phyloP scores from a whole-genome alignment of 2,797 vertebrate genomes.

The Brotula barbata region DNA sequence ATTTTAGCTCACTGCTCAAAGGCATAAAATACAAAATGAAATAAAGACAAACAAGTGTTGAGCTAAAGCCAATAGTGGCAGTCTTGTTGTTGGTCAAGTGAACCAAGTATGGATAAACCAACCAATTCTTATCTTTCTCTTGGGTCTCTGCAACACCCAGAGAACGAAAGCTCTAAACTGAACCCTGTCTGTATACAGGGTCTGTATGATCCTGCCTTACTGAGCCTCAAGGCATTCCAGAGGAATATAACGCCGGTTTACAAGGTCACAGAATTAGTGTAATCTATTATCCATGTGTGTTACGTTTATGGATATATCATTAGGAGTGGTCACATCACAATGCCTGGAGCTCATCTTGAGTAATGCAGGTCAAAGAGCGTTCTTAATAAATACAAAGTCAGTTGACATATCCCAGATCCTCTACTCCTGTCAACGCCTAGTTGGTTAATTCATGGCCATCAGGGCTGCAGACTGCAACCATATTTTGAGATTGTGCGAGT shows the following conservation, averaged over 20 bases:
- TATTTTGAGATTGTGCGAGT: too few relatives aligned
- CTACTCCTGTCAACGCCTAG: too few relatives aligned
- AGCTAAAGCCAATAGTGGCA: slow-evolving; percentile 41
- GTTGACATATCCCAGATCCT: too few relatives aligned
- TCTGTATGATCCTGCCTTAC: slow-evolving; percentile 17
- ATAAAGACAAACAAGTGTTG: slow-evolving; percentile 12
- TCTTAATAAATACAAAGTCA: too few relatives aligned
- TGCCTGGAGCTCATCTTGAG: neutral
- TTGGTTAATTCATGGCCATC: too few relatives aligned
- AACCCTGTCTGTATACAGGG: slow-evolving; percentile 9
- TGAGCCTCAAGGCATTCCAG: slow-evolving; percentile 16
- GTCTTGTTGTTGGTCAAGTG: slow-evolving; percentile 22
- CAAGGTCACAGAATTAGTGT: slow-evolving; percentile 37
- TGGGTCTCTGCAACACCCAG: slow-evolving; percentile 12
- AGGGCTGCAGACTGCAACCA: too few relatives aligned
- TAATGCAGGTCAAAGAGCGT: too few relatives aligned
- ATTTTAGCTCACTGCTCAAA: slow-evolving; percentile 21
- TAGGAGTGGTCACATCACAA: neutral
- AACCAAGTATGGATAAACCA: slow-evolving; percentile 16
- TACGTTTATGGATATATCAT: slow-evolving; percentile 31
- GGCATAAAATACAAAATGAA: neutral
- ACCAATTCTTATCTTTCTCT: slow-evolving; percentile 12
- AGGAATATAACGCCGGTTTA: slow-evolving; percentile 8
- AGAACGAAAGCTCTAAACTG: slow-evolving; percentile 8
- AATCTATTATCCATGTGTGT: slow-evolving; percentile 46